These are phyloP conservation scores for Cricetomys ansorgei DNA, from an alignment of 2,113 vertebrate species.

Conservation along the genomic window DNA sequence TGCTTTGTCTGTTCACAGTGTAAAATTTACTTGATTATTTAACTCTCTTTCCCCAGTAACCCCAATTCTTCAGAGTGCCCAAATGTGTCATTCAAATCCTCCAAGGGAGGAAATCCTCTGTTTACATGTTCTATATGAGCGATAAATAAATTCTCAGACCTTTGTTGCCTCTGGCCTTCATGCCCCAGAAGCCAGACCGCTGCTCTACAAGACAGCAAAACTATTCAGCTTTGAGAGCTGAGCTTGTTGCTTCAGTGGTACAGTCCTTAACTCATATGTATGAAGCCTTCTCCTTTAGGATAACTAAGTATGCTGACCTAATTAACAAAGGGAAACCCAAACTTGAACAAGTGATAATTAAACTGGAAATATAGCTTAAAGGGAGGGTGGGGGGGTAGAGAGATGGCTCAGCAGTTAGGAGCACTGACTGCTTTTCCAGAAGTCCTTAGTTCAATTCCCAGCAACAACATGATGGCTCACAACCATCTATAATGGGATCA, in stretches of 20 bases:
- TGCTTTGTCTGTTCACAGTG: slow-evolving; percentile 31
- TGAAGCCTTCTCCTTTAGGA: not conserved
- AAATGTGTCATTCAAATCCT: not conserved
- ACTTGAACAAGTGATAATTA: not conserved
- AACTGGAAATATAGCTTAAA: not conserved
- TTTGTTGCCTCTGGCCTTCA: not conserved
- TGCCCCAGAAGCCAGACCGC: not conserved
- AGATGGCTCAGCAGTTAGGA: no score
- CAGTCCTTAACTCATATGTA: not conserved
- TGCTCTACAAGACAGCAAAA: not conserved
- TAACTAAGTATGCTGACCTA: not conserved
- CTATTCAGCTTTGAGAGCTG: not conserved
- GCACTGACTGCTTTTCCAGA: no score
- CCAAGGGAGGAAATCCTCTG: not conserved
- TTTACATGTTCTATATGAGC: not conserved
- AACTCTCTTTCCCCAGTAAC: not conserved
- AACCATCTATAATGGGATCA: no score
- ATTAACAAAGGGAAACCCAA: not conserved
- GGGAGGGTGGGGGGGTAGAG: no score
- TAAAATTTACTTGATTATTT: slow-evolving; percentile 75
- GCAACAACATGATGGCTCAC: no score
- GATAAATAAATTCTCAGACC: not conserved
- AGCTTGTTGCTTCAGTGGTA: no score
- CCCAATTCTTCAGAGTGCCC: not conserved
- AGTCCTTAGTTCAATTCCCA: no score